phyloP scores from a whole-genome alignment of 2,797 vertebrate species.

The Microtus californicus region DNA sequence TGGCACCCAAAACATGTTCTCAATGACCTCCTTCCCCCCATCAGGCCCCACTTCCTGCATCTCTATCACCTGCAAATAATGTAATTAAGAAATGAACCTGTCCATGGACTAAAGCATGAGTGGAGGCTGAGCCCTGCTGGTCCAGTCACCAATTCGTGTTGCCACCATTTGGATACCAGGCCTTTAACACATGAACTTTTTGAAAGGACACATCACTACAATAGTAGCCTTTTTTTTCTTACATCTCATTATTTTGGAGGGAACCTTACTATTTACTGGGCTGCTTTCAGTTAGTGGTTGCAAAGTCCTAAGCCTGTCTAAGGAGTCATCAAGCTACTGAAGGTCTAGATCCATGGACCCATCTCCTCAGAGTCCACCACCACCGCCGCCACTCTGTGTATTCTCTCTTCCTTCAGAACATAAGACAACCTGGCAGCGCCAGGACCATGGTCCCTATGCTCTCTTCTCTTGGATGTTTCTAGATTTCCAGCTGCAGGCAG shows the following conservation, averaged over 20 bases:
- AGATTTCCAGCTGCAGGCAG: background rate
- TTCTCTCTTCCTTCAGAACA: background rate
- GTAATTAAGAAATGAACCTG: background rate
- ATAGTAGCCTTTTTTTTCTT: background rate
- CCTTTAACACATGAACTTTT: background rate
- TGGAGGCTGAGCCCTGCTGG: background rate
- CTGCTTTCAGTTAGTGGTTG: background rate
- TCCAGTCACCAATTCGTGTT: background rate
- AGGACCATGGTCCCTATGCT: background rate
- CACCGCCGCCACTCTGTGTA: fast-evolving
- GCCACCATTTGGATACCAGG: background rate
- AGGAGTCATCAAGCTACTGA: background rate
- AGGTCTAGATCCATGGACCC: background rate
- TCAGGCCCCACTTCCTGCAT: background rate
- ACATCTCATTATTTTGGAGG: background rate
- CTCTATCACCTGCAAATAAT: background rate
- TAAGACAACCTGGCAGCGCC: background rate
- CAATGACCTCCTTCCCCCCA: background rate
- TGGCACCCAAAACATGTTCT: background rate
- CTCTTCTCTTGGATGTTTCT: conserved; percentile 25
- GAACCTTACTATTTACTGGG: background rate
- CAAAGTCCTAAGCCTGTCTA: background rate
- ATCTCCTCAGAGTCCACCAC: background rate
- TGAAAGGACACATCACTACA: background rate
- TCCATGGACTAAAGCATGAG: background rate